Base-by-base conservation (phyloP, 2,888 invertebrate species). In the Drepanosiphum platanoidis region DNA sequence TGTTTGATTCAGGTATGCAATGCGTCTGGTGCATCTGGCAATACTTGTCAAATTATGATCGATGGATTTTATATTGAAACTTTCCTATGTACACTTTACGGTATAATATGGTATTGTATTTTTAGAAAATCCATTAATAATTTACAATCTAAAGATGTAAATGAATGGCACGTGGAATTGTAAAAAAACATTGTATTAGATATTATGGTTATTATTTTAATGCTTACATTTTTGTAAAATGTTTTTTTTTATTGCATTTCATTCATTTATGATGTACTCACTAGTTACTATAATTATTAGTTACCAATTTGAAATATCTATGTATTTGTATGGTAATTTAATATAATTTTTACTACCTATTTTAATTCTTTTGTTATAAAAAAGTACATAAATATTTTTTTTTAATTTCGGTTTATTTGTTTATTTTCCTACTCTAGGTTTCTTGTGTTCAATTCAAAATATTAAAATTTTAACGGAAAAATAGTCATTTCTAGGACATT, bases 61-160 rank as follows among this genome's bases (percentile, higher is more conserved):
- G 98, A 98, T 90, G 98, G 98, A 0, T 98, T 95, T 90, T 98
- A 97, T 90, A 92, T 97, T 87, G 96, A 97, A 90, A 94, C 94
- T 1, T 89, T 92, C 0, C 89, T 96, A 9, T 97, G 97, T 89
- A 90, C 95, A 4, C 89, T 94, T 0, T 92, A 96, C 80, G 98
- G 98, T 5, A 92, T 95, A 87, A 82, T 95, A 0, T 98, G 98
- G 98, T 58, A 39, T 77, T 84, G 18, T 32, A 75, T 52, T 52
- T 68, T 77, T 70, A 77, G 36, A 77, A 84, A 77, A 70, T 32
- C 68, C n/a, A 77, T 84, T 68, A 77, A 84, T 52, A 46, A 77
- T 11, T 58, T 84, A 52, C 84, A 84, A 52, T 66, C 77, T 1
- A 84, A 58, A 36, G 30, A 75, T 36, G 32, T 84, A 30, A 68